These are phyloP conservation scores for Epirrita christyi DNA, from an alignment of 2,888 invertebrate genomes.

Conservation along the genomic window DNA sequence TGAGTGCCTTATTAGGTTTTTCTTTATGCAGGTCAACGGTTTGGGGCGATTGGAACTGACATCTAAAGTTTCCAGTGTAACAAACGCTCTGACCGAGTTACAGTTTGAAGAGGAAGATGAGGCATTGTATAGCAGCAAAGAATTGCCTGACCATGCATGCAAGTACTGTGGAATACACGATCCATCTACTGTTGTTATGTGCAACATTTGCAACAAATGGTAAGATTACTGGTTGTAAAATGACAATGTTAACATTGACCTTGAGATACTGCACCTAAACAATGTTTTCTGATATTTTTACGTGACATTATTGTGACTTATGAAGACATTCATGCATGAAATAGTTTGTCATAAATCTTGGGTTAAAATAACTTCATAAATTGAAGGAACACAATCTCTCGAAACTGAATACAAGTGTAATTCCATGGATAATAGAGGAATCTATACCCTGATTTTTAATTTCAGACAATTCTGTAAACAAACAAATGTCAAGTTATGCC, in stretches of 20 bases:
- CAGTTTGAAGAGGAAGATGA: constrained; percentile 99
- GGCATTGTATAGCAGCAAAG: constrained; percentile 92
- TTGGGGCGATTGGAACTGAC: constrained; percentile 84
- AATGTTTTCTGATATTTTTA: not conserved
- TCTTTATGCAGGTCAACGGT: constrained; percentile 87
- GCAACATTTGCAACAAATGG: constrained; percentile 99
- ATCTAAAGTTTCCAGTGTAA: constrained; percentile 88
- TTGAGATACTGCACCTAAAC: constrained; percentile 6
- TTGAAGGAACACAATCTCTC: not conserved
- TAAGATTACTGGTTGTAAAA: constrained; percentile 44
- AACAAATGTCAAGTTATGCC: too few relatives aligned
- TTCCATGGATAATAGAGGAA: too few relatives aligned
- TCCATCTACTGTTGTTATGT: constrained; percentile 98
- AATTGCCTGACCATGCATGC: constrained; percentile 98
- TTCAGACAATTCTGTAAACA: too few relatives aligned
- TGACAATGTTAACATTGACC: constrained; percentile 14
- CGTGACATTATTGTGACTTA: not conserved
- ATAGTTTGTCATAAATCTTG: not conserved
- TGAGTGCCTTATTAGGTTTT: constrained; percentile 23
- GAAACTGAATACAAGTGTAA: too few relatives aligned
- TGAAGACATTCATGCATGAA: not conserved
- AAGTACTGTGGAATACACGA: constrained; percentile 99
- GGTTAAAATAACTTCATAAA: not conserved
- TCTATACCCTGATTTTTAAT: too few relatives aligned
- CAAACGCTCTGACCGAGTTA: constrained; percentile 92